phyloP scores from a whole-genome alignment of 1,140 invertebrate species.

The Drosophila aff. region DNA sequence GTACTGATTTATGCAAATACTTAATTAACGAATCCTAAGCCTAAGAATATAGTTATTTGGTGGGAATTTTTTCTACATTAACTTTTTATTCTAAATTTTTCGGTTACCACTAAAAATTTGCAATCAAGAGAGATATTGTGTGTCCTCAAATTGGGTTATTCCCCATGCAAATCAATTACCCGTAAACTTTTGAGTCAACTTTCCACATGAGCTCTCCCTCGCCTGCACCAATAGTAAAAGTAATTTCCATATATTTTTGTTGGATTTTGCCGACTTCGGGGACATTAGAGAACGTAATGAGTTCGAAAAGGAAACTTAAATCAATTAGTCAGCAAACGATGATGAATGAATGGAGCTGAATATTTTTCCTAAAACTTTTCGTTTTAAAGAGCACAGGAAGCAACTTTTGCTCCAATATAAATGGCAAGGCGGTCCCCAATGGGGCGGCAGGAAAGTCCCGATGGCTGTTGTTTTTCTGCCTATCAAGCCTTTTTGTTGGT shows the following conservation, averaged over 20 bases:
- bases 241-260: slow-evolving; percentile 16
- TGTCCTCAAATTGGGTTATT: slow-evolving; percentile 33
- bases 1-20: background rate
- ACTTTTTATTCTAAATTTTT: background rate
- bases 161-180: slow-evolving; percentile 51
- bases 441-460: background rate
- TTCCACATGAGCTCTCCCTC: slow-evolving; percentile 20
- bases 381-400: slow-evolving; percentile 47
- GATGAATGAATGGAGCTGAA: slow-evolving; percentile 40
- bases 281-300: slow-evolving; percentile 52
- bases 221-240: slow-evolving; percentile 27
- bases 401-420: slow-evolving; percentile 15
- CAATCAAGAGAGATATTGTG: slow-evolving; percentile 11
- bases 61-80: background rate
- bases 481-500: slow-evolving; percentile 35
- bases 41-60: background rate
- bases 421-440: slow-evolving; percentile 16
- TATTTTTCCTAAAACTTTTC: slow-evolving; percentile 33
- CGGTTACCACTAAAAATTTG: slow-evolving; percentile 5
- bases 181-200: slow-evolving; percentile 35
- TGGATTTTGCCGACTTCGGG: slow-evolving; percentile 16
- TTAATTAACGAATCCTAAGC: background rate
- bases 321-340: slow-evolving; percentile 57
- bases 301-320: slow-evolving; percentile 42
- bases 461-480: slow-evolving; percentile 29